These are phyloP conservation scores for Phyllostomus discolor DNA, from an alignment of 2,113 vertebrate genomes.

Conservation along the genomic window DNA sequence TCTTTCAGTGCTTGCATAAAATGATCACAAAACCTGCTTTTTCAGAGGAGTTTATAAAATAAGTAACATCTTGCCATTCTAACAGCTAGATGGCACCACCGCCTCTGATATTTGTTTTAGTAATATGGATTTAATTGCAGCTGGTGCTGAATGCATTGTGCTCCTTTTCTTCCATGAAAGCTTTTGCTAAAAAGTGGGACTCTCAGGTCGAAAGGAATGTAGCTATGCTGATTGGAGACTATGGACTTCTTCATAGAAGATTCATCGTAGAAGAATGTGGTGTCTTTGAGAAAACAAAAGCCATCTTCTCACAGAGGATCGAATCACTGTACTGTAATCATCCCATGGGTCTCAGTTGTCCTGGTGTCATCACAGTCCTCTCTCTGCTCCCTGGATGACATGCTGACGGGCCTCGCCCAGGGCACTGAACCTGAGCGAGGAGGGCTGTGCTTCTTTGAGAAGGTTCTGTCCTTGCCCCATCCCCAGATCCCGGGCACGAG, in stretches of 20 bases:
- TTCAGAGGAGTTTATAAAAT: not conserved
- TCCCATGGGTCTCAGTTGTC: not conserved
- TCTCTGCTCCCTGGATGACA: not conserved
- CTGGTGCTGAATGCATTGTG: not conserved
- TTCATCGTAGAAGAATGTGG: not conserved
- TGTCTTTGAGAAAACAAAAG: slow-evolving; percentile 16
- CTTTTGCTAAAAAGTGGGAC: not conserved
- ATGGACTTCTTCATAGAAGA: not conserved
- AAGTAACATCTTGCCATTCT: not conserved
- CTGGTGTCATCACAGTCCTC: not conserved
- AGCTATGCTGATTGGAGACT: not conserved
- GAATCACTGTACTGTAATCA: not conserved
- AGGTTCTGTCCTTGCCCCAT: not conserved
- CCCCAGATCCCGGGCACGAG: not conserved
- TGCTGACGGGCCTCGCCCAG: not conserved
- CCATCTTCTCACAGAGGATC: not conserved
- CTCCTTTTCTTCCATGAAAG: not conserved
- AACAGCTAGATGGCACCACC: slow-evolving; percentile 74
- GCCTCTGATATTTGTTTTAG: not conserved
- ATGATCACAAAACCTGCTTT: not conserved
- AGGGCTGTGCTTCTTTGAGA: not conserved
- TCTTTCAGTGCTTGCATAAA: not conserved
- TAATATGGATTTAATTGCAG: not conserved
- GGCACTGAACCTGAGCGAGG: not conserved
- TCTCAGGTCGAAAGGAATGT: not conserved